These are phyloP conservation scores for Ophion ellenae DNA, from an alignment of 2,888 invertebrate genomes.

Conservation along the genomic window DNA sequence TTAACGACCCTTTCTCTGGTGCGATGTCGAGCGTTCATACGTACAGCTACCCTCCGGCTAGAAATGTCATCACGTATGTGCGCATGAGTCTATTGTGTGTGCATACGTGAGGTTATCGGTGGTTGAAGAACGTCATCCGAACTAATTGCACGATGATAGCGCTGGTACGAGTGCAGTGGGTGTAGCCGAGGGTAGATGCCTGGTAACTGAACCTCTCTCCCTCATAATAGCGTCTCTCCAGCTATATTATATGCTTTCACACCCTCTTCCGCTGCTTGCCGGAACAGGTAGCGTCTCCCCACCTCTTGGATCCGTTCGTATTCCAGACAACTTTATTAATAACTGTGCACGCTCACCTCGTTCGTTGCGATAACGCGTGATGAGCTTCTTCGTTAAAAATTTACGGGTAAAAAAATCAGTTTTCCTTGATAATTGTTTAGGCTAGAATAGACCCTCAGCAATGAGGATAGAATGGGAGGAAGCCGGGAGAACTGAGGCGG, in stretches of 20 bases:
- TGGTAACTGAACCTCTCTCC: slow-evolving; percentile 15
- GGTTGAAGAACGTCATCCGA: slow-evolving; percentile 34
- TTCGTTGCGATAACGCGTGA: slow-evolving; percentile 60
- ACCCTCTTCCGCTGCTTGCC: slow-evolving; percentile 59
- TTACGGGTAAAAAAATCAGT: slow-evolving; percentile 62
- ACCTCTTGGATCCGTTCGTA: slow-evolving; percentile 28
- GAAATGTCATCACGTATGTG: slow-evolving; percentile 5
- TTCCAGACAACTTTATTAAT: slow-evolving; percentile 68
- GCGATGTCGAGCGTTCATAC: slow-evolving; percentile 58
- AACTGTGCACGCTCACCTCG: slow-evolving; percentile 55
- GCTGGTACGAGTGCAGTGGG: slow-evolving; percentile 50
- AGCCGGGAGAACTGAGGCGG: slow-evolving; percentile 11
- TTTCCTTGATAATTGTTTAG: slow-evolving; percentile 59
- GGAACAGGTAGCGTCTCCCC: slow-evolving; percentile 30
- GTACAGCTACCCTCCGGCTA: slow-evolving; percentile 23
- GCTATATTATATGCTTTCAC: slow-evolving; percentile 63
- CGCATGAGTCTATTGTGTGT: slow-evolving; percentile 22
- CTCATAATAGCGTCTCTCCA: slow-evolving; percentile 48
- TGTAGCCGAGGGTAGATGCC: slow-evolving; percentile 30
- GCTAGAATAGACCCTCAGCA: background rate
- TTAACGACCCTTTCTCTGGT: slow-evolving; percentile 64
- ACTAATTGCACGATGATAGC: slow-evolving; percentile 53
- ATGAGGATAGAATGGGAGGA: background rate
- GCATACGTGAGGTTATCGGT: background rate
- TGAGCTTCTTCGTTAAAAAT: slow-evolving; percentile 65